Evolutionary conservation across 2,888 invertebrate genomes (phyloP), one percentile per base, ranked within the genome.

Genomic region (Diploptera punctata): DNA sequence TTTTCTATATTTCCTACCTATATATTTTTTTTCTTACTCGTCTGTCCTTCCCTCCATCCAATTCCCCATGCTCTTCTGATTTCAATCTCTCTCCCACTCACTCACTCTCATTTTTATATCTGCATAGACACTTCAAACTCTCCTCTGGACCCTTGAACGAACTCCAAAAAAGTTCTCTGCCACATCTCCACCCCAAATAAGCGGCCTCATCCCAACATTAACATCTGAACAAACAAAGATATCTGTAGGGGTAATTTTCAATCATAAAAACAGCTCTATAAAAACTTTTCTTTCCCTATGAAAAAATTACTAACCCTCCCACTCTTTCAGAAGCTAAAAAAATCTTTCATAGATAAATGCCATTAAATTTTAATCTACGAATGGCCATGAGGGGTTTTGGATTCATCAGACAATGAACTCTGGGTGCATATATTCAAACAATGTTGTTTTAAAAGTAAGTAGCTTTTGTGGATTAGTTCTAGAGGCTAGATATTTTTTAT

Each of bases 171-270:
- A 13, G 24, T 26, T n/a, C n/a, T n/a, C 1, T 13, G 24, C 13
- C n/a, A n/a, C n/a, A 65, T 21, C 43, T 29, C 65, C 9, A 26
- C n/a, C 26, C 26, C 33, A 33, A 33, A 44, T n/a, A 9, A 65
- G n/a, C 33, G n/a, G 21, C 38, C 29, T 18, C 29, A 44, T 24
- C 47, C 44, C 26, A 47, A 65, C 65, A 65, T 65, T 65, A 65
- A 65, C 65, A 65, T 65, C 65, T 65, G 65, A 65, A 65, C 65
- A 65, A 65, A 65, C 65, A 65, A 47, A 65, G 65, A 65, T 65
- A 65, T 65, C 65, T 65, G 44, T 44, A 47, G 26, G 65, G 65
- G 65, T 65, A 65, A 65, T 65, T 65, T 65, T 65, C 65, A 65
- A 65, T 65, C 65, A 65, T 65, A 65, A 65, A 65, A 61, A 65